phyloP scores from a whole-genome alignment of 1,140 invertebrate genomes.

The Lepeophtheirus salmonis region DNA sequence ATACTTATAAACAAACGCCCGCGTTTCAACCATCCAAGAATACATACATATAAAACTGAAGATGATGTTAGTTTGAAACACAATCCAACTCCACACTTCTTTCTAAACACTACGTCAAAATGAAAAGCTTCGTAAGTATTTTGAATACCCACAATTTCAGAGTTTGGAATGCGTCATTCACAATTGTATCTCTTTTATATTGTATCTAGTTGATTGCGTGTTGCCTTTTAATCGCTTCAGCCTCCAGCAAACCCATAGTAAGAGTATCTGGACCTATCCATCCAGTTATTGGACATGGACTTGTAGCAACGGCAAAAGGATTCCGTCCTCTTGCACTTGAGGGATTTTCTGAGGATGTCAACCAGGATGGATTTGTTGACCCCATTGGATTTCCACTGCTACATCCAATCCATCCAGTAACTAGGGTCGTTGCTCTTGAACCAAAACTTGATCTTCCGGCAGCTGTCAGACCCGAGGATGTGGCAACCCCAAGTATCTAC shows the following conservation, averaged over 20 bases:
- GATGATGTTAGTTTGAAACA: no score
- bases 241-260: neutral
- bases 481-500: neutral
- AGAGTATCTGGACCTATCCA: neutral
- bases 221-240: neutral
- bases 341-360: slow-evolving; percentile 15
- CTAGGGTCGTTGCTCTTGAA: neutral
- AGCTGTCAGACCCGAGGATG: neutral
- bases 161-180: no score
- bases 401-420: neutral
- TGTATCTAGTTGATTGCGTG: neutral
- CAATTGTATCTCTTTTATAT: neutral
- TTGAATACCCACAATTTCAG: no score
- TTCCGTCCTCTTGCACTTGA: slow-evolving; percentile 6
- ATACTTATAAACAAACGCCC: no score
- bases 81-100: neutral
- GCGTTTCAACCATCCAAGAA: no score
- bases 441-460: neutral
- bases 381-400: neutral
- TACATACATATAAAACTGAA: no score
- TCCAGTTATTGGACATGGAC: neutral
- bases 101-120: neutral
- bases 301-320: slow-evolving; percentile 2
- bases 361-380: slow-evolving; percentile 16
- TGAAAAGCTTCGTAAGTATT: slow-evolving; percentile 1